Evolutionary conservation across 2,113 vertebrate species (phyloP).

Genomic region (Suricata suricatta): DNA sequence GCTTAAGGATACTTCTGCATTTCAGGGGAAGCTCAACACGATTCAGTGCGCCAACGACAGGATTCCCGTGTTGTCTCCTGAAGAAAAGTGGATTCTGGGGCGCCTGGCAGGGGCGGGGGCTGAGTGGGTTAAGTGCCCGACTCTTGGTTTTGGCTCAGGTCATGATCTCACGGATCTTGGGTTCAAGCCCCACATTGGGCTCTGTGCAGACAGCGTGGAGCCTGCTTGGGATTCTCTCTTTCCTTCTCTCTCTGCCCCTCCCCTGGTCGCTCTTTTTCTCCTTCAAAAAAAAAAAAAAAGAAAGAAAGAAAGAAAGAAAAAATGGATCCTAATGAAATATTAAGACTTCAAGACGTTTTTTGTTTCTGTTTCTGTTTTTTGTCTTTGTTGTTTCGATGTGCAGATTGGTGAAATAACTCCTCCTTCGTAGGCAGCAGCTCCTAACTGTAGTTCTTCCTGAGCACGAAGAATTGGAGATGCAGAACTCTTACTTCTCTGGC

Average conservation of each 20-base stretch:
- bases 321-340: not conserved
- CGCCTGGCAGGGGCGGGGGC: too few relatives aligned
- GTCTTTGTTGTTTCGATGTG: not conserved
- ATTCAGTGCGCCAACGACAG: not conserved
- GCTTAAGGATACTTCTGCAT: not conserved
- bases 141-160: too few relatives aligned
- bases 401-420: not conserved
- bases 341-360: not conserved
- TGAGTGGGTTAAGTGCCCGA: too few relatives aligned
- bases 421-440: not conserved
- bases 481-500: not conserved
- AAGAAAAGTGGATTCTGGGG: not conserved
- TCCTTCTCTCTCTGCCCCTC: too few relatives aligned
- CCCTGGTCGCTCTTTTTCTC: too few relatives aligned
- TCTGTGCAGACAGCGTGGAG: too few relatives aligned
- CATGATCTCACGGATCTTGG: too few relatives aligned
- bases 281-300: too few relatives aligned
- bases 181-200: too few relatives aligned
- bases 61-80: not conserved
- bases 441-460: not conserved
- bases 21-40: not conserved
- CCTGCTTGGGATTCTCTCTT: too few relatives aligned
- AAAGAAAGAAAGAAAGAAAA: not conserved
- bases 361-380: not conserved
- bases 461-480: fast-evolving